These are phyloP conservation scores for Takifugu flavidus DNA, from an alignment of 2,113 vertebrate species.

Conservation along the genomic window DNA sequence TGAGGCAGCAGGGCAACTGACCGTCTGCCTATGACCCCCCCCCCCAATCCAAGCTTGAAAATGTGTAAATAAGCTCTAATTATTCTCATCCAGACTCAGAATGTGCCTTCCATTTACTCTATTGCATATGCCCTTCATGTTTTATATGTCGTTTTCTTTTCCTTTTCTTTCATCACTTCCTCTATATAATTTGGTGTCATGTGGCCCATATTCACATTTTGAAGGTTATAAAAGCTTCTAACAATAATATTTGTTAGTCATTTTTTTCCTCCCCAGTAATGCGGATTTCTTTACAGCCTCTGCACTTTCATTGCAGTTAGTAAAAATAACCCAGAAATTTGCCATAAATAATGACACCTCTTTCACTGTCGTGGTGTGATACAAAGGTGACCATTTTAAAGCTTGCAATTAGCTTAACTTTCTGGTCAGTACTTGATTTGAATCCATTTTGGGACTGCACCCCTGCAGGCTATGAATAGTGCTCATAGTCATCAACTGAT, in stretches of 20 bases:
- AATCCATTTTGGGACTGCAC: conserved; percentile 43
- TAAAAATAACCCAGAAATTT: conserved; percentile 65
- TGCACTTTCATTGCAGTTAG: conserved; percentile 51
- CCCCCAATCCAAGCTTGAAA: conserved; percentile 23
- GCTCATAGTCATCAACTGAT: conserved; percentile 43
- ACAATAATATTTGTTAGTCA: conserved; percentile 39
- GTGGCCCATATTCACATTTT: neutral
- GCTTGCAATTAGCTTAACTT: conserved; percentile 42
- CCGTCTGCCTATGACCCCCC: conserved; percentile 53
- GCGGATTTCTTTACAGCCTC: conserved; percentile 51
- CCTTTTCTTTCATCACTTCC: too few relatives aligned
- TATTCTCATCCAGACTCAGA: neutral
- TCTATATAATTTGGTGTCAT: too few relatives aligned
- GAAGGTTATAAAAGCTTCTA: conserved; percentile 14
- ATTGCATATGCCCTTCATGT: too few relatives aligned
- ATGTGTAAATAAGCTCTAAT: conserved; percentile 63
- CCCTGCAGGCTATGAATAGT: conserved; percentile 39
- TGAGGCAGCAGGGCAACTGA: conserved; percentile 47
- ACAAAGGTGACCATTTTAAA: conserved; percentile 62
- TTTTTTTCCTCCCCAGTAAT: conserved; percentile 43
- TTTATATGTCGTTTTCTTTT: too few relatives aligned
- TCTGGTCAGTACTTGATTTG: conserved; percentile 60
- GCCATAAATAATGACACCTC: conserved; percentile 64
- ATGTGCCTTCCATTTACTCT: too few relatives aligned
- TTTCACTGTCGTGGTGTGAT: conserved; percentile 37